Evolutionary conservation across 2,888 invertebrate species (phyloP).

Genomic region (Micropterix aruncella): DNA sequence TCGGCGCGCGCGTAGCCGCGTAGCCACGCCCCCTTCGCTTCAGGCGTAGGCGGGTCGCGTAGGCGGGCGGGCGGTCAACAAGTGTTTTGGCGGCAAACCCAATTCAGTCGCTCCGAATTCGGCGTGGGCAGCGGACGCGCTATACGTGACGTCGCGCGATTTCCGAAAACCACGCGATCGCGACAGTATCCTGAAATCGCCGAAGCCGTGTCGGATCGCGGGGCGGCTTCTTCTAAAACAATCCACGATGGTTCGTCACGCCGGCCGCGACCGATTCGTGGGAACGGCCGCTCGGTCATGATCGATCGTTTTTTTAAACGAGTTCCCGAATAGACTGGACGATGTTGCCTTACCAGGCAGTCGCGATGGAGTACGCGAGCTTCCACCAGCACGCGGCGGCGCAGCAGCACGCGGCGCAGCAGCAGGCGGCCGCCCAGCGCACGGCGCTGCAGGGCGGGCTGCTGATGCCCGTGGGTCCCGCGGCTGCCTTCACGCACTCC

Average conservation of each 20-base stretch:
- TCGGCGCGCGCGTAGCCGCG: conserved; percentile 39
- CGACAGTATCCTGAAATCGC: neutral
- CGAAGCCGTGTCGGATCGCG: too few relatives aligned
- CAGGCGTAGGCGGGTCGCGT: conserved; percentile 5
- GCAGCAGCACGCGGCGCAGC: conserved; percentile 36
- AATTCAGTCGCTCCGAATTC: conserved; percentile 11
- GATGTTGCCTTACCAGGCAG: conserved; percentile 81
- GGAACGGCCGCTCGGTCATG: too few relatives aligned
- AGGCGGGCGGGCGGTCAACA: conserved; percentile 5
- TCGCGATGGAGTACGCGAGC: conserved; percentile 73
- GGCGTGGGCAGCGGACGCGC: conserved; percentile 6
- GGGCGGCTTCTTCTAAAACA: neutral
- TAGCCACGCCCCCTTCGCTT: conserved; percentile 31
- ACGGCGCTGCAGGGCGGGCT: conserved; percentile 15
- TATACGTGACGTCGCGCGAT: neutral
- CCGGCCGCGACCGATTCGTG: neutral
- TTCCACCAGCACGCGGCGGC: conserved; percentile 28
- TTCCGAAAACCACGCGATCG: neutral
- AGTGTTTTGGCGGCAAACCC: conserved; percentile 9
- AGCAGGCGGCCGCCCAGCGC: conserved; percentile 35
- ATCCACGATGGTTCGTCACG: neutral
- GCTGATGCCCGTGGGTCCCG: conserved; percentile 34
- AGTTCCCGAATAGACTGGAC: neutral
- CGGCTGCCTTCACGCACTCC: conserved; percentile 82
- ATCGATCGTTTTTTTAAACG: too few relatives aligned